These are phyloP conservation scores for Ophonus ardosiacus DNA, from an alignment of 2,888 invertebrate species.

Conservation along the genomic window DNA sequence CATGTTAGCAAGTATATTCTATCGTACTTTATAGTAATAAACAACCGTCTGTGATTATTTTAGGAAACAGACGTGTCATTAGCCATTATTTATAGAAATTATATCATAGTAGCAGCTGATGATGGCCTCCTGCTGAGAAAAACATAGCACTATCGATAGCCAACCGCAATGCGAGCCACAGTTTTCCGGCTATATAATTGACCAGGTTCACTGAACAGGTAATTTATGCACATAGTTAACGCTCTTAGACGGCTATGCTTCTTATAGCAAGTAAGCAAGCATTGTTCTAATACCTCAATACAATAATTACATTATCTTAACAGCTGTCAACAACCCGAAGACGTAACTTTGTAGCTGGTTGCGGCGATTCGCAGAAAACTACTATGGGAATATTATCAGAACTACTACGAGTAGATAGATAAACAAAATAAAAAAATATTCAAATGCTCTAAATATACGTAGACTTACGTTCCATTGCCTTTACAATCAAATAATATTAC, in stretches of 20 bases:
- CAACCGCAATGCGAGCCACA: slow-evolving; percentile 1
- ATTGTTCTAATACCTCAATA: slow-evolving; percentile 19
- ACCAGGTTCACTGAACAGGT: slow-evolving; percentile 22
- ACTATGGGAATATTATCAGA: too few species aligned
- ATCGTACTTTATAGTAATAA: neutral
- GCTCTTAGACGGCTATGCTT: neutral
- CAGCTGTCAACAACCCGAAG: neutral
- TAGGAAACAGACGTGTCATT: slow-evolving; percentile 36
- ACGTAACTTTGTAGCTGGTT: neutral
- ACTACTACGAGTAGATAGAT: too few species aligned
- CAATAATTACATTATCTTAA: neutral
- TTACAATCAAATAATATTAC: too few species aligned
- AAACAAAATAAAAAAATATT: too few species aligned
- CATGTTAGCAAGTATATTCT: too few species aligned
- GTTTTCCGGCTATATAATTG: slow-evolving; percentile 10
- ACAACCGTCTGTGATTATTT: slow-evolving; percentile 17
- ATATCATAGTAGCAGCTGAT: slow-evolving; percentile 43
- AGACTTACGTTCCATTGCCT: too few species aligned
- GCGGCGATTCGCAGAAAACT: neutral
- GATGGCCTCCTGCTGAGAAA: slow-evolving; percentile 33
- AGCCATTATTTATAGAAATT: slow-evolving; percentile 42
- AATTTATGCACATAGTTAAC: slow-evolving; percentile 19
- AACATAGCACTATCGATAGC: neutral
- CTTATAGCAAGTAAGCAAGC: neutral
- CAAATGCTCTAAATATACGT: too few species aligned